phyloP scores from a whole-genome alignment of 2,888 invertebrate species.

The Scrobipalpa atriplicella region DNA sequence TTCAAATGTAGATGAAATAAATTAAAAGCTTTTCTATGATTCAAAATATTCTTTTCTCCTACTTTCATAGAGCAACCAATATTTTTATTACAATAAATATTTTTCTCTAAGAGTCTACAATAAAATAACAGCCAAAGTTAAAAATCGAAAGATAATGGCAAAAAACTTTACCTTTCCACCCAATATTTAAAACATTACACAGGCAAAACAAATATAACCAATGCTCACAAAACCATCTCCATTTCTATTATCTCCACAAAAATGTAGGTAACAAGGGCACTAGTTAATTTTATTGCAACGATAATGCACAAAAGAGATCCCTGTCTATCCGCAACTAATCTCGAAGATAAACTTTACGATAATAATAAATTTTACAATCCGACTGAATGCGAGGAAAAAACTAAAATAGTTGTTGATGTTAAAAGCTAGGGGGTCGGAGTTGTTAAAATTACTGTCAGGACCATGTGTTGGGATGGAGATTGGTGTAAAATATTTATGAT shows the following conservation, averaged over 20 bases:
- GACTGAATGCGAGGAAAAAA: neutral
- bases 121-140: too few relatives aligned
- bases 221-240: neutral
- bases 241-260: neutral
- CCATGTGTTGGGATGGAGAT: conserved; percentile 4
- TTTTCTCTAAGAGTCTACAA: too few relatives aligned
- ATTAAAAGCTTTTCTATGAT: neutral
- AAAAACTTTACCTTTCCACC: neutral
- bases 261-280: conserved; percentile 24
- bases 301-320: conserved; percentile 35
- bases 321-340: conserved; percentile 40
- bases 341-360: conserved; percentile 54
- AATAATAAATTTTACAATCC: conserved; percentile 44
- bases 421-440: conserved; percentile 11
- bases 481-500: neutral
- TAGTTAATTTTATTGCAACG: conserved; percentile 33
- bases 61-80: too few relatives aligned
- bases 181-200: neutral
- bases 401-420: neutral
- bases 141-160: too few relatives aligned
- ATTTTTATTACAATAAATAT: too few relatives aligned
- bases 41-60: too few relatives aligned
- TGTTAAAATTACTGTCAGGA: neutral
- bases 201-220: neutral
- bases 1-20: neutral